Evolutionary conservation across 2,113 vertebrate genomes (phyloP).

Genomic region (Crotalus tigris): DNA sequence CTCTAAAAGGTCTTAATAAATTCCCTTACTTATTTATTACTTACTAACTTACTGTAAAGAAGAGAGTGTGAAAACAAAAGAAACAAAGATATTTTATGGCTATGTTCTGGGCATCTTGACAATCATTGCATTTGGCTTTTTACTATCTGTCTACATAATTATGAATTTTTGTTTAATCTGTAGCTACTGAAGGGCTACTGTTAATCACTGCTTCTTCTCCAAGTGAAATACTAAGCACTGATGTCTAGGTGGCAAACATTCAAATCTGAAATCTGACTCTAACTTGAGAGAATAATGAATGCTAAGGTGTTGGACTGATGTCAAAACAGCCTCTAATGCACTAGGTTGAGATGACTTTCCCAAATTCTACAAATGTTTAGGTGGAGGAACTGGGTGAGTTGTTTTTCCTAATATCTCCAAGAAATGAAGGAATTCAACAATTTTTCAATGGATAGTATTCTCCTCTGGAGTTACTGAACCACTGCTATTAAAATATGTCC

Average conservation of each 20-base stretch:
- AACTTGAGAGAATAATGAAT: neutral
- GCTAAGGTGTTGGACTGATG: neutral
- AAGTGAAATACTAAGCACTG: neutral
- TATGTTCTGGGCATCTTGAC: neutral
- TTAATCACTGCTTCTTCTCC: neutral
- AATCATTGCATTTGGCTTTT: constrained; percentile 17
- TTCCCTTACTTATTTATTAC: neutral
- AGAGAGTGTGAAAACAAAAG: neutral
- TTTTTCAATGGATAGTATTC: neutral
- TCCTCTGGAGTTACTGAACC: neutral
- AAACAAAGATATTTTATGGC: neutral
- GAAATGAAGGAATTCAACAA: neutral
- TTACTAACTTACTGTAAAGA: neutral
- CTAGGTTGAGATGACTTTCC: neutral
- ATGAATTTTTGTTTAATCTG: neutral
- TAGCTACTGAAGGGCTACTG: fast-evolving
- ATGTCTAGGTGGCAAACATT: neutral
- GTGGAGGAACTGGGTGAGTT: neutral
- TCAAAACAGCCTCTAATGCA: neutral
- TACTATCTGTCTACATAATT: constrained; percentile 12
- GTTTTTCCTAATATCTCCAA: neutral
- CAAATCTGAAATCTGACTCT: neutral
- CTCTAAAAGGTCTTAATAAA: neutral
- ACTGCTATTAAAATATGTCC: neutral
- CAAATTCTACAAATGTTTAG: neutral